These are phyloP conservation scores for Bettongia penicillata DNA, from an alignment of 2,113 vertebrate genomes.

Conservation along the genomic window DNA sequence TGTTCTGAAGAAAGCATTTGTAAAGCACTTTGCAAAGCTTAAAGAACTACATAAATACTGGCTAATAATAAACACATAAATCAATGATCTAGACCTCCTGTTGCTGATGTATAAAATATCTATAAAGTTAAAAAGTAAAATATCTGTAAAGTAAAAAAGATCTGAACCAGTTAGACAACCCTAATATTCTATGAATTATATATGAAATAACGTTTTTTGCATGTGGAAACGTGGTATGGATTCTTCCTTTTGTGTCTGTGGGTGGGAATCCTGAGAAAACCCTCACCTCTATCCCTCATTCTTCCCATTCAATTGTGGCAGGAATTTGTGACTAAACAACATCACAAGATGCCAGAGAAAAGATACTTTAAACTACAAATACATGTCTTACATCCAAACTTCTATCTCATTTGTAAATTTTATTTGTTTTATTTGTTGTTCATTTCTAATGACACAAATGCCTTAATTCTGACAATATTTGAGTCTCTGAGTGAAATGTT, in stretches of 20 bases:
- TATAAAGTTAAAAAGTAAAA: too few species aligned
- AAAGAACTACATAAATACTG: neutral
- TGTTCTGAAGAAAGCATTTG: neutral
- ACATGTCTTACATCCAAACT: conserved; percentile 19
- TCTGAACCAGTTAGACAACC: neutral
- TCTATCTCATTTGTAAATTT: conserved; percentile 58
- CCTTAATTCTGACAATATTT: conserved; percentile 51
- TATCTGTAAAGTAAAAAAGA: too few species aligned
- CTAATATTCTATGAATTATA: neutral
- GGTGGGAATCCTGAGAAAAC: neutral
- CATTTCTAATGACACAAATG: conserved; percentile 45
- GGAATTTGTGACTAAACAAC: neutral
- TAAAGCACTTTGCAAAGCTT: neutral
- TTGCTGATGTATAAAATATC: neutral
- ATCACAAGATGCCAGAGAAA: conserved; percentile 15
- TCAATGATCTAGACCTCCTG: neutral
- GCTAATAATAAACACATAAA: neutral
- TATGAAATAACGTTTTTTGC: neutral
- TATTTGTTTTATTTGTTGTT: neutral
- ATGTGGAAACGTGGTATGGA: neutral
- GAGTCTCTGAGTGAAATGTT: conserved; percentile 27
- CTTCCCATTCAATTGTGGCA: neutral
- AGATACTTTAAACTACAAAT: conserved; percentile 40
- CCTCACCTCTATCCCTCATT: neutral
- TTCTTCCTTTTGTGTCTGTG: neutral